Evolutionary conservation across 2,113 vertebrate genomes (phyloP).

Genomic region (Amphiprion ocellaris): DNA sequence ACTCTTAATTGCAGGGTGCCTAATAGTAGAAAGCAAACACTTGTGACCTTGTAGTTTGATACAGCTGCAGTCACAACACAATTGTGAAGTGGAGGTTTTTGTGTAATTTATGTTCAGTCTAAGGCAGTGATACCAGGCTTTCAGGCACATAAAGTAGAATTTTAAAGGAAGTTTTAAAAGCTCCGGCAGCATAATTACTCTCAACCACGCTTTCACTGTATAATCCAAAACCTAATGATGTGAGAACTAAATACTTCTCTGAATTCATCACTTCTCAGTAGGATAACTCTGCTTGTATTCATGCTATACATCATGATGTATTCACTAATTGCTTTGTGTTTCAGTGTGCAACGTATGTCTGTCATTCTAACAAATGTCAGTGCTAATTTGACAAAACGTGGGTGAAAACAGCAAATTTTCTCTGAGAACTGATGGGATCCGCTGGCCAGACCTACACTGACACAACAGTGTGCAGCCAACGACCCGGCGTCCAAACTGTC

Average conservation of each 20-base stretch:
- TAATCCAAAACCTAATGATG: slow-evolving; percentile 43
- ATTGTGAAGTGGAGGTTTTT: not conserved
- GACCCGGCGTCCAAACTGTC: slow-evolving; percentile 2
- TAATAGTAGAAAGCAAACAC: no score
- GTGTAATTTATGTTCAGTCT: slow-evolving; percentile 9
- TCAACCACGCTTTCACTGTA: slow-evolving; percentile 10
- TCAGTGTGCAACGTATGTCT: not conserved
- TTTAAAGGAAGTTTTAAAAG: slow-evolving; percentile 11
- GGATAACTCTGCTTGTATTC: not conserved
- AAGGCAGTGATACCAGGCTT: not conserved
- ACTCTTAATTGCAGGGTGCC: no score
- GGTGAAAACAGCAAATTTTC: not conserved
- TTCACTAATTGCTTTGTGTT: not conserved
- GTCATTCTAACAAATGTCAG: not conserved
- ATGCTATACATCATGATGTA: not conserved
- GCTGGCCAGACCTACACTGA: not conserved
- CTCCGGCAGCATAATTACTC: not conserved
- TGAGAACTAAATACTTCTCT: slow-evolving; percentile 31
- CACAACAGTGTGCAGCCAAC: slow-evolving; percentile 1
- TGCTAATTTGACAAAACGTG: slow-evolving; percentile 5
- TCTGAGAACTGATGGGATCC: slow-evolving; percentile 9
- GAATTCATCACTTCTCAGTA: slow-evolving; percentile 11
- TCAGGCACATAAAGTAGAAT: not conserved
- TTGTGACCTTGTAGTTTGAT: no score
- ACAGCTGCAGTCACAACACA: not conserved